Evolutionary conservation across 2,113 vertebrate genomes (phyloP).

Genomic region (Mus musculus): DNA sequence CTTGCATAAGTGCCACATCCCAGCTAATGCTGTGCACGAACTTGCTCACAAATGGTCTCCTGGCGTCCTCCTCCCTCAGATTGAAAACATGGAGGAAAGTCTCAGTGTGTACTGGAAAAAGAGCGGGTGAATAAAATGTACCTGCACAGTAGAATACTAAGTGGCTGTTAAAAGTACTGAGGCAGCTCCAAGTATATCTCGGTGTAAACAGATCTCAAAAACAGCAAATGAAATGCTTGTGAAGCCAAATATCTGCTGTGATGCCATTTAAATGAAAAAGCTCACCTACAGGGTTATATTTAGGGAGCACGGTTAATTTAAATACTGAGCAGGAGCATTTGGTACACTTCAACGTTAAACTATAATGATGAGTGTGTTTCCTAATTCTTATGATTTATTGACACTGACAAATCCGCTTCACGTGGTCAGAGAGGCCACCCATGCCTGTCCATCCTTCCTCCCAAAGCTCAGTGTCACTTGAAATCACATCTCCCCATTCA

Average conservation of each 20-base stretch:
- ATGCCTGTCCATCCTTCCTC: conserved; percentile 94
- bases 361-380: conserved; percentile 32
- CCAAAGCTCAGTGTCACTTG: conserved; percentile 90
- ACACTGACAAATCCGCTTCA: conserved; percentile 41
- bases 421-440: conserved; percentile 58
- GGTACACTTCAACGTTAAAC: conserved; percentile 39
- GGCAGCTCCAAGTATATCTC: neutral
- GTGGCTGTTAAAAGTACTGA: neutral
- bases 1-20: neutral
- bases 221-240: neutral
- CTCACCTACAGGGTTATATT: neutral
- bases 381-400: conserved; percentile 35
- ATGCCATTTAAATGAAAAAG: neutral
- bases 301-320: neutral
- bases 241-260: neutral
- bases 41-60: neutral
- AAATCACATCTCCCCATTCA: conserved; percentile 59
- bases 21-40: neutral
- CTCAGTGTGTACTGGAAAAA: neutral
- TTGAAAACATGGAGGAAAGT: neutral
- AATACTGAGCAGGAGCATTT: conserved; percentile 33
- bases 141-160: neutral
- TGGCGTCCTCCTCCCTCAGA: neutral
- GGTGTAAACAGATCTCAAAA: neutral
- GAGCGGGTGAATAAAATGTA: neutral